Conservation (phyloP, 2,113 vertebrate genomes). For the Phylloscopus trochilus region DNA sequence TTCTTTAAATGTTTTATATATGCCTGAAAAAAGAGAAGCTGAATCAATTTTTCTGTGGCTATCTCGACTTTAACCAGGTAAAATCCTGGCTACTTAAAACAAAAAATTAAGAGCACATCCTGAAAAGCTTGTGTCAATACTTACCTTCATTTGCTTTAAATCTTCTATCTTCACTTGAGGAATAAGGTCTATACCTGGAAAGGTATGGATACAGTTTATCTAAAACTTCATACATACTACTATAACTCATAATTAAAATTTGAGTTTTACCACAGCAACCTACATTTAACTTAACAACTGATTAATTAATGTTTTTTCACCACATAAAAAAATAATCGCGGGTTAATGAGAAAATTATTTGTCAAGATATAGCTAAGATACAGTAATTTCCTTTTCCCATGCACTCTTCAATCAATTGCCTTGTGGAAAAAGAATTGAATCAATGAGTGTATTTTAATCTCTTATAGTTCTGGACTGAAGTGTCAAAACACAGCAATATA, state of each 20-base stretch:
- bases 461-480: not conserved
- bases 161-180: constrained; percentile 96
- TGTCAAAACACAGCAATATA: not conserved
- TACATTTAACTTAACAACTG: not conserved
- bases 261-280: not conserved
- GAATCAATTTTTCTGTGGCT: not conserved
- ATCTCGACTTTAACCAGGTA: not conserved
- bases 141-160: constrained; percentile 98
- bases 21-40: constrained; percentile 72
- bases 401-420: not conserved
- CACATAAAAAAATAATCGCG: not conserved
- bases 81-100: not conserved
- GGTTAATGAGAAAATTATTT: not conserved
- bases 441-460: not conserved
- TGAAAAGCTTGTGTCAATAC: not conserved
- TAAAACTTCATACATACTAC: not conserved
- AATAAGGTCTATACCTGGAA: constrained; percentile 84
- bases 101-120: not conserved
- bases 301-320: not conserved
- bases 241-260: not conserved
- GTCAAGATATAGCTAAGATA: not conserved
- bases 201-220: constrained; percentile 6
- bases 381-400: not conserved
- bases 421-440: not conserved
- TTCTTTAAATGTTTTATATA: constrained; percentile 96